These are phyloP conservation scores for Clarias batrachus DNA, from an alignment of 2,113 vertebrate genomes.

Conservation along the genomic window DNA sequence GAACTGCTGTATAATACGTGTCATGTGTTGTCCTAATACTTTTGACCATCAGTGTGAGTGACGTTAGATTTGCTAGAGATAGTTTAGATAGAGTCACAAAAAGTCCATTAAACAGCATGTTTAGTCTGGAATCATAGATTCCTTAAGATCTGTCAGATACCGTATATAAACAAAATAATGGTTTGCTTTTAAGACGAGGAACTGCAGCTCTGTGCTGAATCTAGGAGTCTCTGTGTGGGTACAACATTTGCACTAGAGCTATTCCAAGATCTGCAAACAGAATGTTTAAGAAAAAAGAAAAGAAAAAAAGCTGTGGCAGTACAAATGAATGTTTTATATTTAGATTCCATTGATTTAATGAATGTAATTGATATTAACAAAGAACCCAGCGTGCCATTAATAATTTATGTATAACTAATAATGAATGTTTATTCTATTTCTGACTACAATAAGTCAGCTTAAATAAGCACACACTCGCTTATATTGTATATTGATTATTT, in stretches of 20 bases:
- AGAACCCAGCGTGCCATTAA: neutral
- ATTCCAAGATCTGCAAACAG: neutral
- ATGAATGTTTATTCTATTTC: neutral
- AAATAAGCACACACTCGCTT: too few relatives aligned
- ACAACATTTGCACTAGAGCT: neutral
- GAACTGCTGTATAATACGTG: too few relatives aligned
- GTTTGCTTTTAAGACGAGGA: neutral
- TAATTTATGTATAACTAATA: neutral
- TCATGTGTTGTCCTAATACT: too few relatives aligned
- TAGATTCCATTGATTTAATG: neutral
- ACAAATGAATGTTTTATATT: neutral
- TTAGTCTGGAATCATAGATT: neutral
- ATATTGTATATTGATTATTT: too few relatives aligned
- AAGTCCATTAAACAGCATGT: neutral
- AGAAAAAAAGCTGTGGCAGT: neutral
- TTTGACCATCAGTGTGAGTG: neutral
- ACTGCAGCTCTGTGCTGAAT: neutral
- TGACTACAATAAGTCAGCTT: too few relatives aligned
- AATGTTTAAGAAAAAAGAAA: neutral
- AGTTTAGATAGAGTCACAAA: neutral
- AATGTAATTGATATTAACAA: neutral
- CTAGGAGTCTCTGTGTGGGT: neutral
- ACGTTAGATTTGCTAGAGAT: neutral
- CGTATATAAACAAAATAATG: neutral
- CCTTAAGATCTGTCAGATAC: neutral